Evolutionary conservation across 1,140 invertebrate species (phyloP).

Genomic region (Penaeus japonicus): DNA sequence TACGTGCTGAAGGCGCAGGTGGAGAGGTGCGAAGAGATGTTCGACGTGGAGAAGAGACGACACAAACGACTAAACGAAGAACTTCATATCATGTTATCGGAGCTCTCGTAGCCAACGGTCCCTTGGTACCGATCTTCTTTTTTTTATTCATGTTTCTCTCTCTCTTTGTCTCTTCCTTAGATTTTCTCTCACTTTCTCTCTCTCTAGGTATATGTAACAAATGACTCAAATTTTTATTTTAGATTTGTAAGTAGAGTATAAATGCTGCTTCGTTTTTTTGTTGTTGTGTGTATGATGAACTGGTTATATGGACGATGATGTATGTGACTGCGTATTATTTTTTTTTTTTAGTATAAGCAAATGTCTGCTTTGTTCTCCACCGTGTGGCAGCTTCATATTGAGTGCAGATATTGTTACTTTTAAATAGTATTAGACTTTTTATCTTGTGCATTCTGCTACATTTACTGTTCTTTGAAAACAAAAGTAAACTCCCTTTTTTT

Average conservation of each 20-base stretch:
- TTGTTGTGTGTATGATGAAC: too few relatives aligned
- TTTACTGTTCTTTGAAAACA: too few relatives aligned
- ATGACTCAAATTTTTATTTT: not conserved
- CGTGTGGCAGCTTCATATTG: too few relatives aligned
- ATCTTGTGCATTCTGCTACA: too few relatives aligned
- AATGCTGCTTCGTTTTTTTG: not conserved
- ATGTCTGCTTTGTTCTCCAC: too few relatives aligned
- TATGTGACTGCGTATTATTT: too few relatives aligned
- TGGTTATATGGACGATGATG: too few relatives aligned
- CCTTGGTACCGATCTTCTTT: not conserved
- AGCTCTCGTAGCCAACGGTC: not conserved
- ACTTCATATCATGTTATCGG: not conserved
- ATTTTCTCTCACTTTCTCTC: not conserved
- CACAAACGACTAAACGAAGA: not conserved
- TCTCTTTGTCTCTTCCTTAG: not conserved
- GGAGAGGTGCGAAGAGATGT: not conserved
- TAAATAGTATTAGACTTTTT: too few relatives aligned
- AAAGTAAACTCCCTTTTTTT: too few relatives aligned
- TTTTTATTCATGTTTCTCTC: not conserved
- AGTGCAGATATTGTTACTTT: too few relatives aligned
- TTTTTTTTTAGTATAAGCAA: too few relatives aligned
- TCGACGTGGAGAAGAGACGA: not conserved
- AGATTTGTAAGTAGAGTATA: not conserved
- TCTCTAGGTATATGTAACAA: not conserved
- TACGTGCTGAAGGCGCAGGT: not conserved